These are phyloP conservation scores for Ceratitis capitata DNA, from an alignment of 1,140 invertebrate species.

Conservation along the genomic window DNA sequence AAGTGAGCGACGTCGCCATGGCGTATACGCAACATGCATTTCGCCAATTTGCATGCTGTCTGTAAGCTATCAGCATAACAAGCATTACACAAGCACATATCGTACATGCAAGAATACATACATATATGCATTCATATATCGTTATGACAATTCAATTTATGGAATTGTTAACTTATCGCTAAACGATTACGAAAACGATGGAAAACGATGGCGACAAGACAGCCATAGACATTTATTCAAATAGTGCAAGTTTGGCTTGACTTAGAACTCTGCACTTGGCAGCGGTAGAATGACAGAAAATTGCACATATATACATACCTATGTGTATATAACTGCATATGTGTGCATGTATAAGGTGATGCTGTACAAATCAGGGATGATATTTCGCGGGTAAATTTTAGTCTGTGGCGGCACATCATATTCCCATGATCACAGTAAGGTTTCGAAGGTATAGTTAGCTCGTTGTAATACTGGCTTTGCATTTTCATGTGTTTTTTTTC, in stretches of 20 bases:
- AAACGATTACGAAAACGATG: neutral
- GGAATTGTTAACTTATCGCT: neutral
- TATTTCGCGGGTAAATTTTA: no score
- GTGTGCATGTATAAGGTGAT: neutral
- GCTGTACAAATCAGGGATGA: neutral
- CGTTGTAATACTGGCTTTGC: no score
- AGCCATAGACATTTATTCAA: neutral
- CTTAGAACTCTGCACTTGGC: neutral
- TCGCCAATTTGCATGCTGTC: neutral
- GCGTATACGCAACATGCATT: slow-evolving; percentile 10
- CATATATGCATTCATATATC: neutral
- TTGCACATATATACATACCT: neutral
- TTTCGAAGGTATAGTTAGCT: no score
- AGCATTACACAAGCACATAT: neutral
- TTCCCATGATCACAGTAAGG: neutral
- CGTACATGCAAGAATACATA: no score
- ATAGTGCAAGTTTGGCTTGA: neutral
- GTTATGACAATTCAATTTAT: neutral
- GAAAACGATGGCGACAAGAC: neutral
- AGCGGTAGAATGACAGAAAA: neutral
- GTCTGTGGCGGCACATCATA: neutral
- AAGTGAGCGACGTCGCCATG: neutral
- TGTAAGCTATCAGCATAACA: neutral
- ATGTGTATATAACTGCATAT: no score
- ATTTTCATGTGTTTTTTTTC: no score